Base-by-base conservation (phyloP, 2,113 vertebrate species). In the Clarias macrocephalus region DNA sequence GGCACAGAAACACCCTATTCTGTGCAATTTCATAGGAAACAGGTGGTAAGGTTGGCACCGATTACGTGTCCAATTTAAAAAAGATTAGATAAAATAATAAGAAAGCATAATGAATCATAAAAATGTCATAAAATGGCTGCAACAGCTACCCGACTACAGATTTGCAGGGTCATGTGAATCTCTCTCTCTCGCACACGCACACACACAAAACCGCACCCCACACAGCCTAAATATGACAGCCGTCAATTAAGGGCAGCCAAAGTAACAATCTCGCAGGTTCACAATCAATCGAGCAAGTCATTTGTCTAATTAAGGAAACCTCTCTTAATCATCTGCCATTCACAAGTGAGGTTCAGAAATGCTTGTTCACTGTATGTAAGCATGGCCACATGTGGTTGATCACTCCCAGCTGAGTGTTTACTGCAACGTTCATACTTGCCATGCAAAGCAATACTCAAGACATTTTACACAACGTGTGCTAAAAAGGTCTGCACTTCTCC, bases 221-320 rank as follows among this genome's bases (percentile, higher is more conserved):
- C n/a, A 56, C 15, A 75, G 68, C 21, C 21, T 30, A 52, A 68
- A 86, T 21, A 70, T 65, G 18, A 54, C 25, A 68, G 52, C 66
- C 88, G 48, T 5, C 59, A 68, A 65, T 28, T 33, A 85, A 48
- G 80, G 60, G 66, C 56, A 87, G 76, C 86, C 73, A 76, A 82
- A 56, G 83, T 79, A 84, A 75, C 54, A 85, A 77, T 23, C 65
- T 80, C 80, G 86, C 79, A 85, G 62, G 83, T 90, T 89, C 82
- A 89, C 60, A 77, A 89, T 81, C 70, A 88, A 80, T 86, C 84
- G 73, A 87, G 76, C 88, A 84, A 56, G 85, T 84, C 73, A 88
- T 85, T 90, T 87, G 89, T 91, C 90, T 89, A 91, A 92, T 89
- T 89, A 80, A 89, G 89, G 81, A 87, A 88, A 82, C 54, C 82